Evolutionary conservation across 23 tunicate species (phyloP).

Genomic region (Ascidia mentula): DNA sequence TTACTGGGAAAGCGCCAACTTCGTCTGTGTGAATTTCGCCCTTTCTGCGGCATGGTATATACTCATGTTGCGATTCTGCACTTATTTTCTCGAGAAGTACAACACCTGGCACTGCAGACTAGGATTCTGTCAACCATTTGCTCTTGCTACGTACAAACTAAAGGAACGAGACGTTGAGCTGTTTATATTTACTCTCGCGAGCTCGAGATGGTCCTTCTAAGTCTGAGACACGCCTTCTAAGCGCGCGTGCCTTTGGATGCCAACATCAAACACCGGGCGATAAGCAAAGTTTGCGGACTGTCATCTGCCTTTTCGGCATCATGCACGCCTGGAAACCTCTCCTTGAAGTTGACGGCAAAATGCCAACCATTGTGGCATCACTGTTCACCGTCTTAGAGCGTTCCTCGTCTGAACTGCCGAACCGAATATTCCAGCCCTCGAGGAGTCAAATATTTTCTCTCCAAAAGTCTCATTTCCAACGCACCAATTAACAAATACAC

Average conservation of each 20-base stretch:
- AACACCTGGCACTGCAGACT: too few species aligned
- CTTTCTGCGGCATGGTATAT: too few species aligned
- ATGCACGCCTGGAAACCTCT: neutral
- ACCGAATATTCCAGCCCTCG: too few species aligned
- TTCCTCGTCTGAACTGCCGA: neutral
- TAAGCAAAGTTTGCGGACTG: neutral
- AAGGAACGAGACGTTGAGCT: neutral
- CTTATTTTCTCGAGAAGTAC: too few species aligned
- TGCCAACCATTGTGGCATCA: too few species aligned
- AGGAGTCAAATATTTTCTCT: neutral
- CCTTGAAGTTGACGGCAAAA: neutral
- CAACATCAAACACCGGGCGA: neutral
- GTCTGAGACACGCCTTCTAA: conserved; percentile 8
- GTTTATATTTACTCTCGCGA: neutral
- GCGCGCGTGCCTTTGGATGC: neutral
- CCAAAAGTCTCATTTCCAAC: neutral
- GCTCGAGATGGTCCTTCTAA: too few species aligned
- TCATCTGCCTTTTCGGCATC: neutral
- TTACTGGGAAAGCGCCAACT: neutral
- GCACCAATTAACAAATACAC: conserved; percentile 1
- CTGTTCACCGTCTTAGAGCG: neutral
- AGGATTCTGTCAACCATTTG: too few species aligned
- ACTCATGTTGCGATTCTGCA: too few species aligned
- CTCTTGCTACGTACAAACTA: neutral
- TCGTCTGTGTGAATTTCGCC: neutral